Conservation (phyloP, 2,113 vertebrate species). For the Lethenteron reissneri region DNA sequence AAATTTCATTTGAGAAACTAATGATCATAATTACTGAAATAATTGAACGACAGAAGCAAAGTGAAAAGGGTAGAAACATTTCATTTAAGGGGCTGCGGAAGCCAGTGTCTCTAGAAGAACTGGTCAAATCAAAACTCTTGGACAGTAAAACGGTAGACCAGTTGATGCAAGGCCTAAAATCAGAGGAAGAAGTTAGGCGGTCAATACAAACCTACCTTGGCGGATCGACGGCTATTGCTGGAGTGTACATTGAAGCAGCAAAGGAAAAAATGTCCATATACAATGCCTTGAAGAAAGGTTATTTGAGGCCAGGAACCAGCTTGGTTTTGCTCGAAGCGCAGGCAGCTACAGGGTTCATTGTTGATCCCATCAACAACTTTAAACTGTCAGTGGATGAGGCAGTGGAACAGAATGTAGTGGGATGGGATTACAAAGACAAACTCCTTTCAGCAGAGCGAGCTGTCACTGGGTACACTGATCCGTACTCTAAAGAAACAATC, state of each 20-base stretch:
- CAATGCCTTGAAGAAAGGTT: conserved; percentile 21
- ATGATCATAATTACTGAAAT: conserved; percentile 72
- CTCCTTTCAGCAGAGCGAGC: conserved; percentile 23
- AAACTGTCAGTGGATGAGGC: conserved; percentile 46
- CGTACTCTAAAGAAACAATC: conserved; percentile 20
- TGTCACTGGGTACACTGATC: conserved; percentile 30
- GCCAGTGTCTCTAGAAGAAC: conserved; percentile 29
- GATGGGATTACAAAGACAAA: conserved; percentile 22
- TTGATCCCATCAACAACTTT: conserved; percentile 36
- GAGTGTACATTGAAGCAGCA: neutral
- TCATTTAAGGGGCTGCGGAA: neutral
- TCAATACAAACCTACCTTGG: neutral
- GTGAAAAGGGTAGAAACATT: conserved; percentile 16
- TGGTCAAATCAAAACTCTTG: conserved; percentile 35
- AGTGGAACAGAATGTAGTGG: conserved; percentile 21
- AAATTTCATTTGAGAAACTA: neutral
- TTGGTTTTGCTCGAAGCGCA: conserved; percentile 15
- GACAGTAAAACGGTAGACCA: conserved; percentile 34
- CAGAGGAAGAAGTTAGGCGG: neutral
- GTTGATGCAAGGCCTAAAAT: conserved; percentile 17
- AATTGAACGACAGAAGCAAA: conserved; percentile 52
- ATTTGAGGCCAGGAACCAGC: conserved; percentile 25
- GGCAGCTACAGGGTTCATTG: conserved; percentile 58
- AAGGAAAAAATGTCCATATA: conserved; percentile 14
- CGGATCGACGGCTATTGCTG: neutral